phyloP scores from a whole-genome alignment of 2,797 vertebrate species.

The Enteromius treurensis region DNA sequence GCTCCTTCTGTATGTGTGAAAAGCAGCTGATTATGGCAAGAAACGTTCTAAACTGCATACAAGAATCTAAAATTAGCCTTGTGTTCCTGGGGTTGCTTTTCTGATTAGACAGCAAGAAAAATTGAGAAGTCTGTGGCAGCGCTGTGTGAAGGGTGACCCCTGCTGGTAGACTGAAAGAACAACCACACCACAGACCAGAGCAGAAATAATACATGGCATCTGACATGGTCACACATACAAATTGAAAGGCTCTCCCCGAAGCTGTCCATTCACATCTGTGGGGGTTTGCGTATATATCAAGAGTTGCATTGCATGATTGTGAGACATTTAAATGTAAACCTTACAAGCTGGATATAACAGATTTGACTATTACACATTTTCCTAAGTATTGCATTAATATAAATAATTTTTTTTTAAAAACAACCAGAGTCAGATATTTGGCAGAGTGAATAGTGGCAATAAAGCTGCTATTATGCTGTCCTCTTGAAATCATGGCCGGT shows the following conservation, averaged over 20 bases:
- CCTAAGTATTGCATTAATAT: neutral
- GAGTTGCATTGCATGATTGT: neutral
- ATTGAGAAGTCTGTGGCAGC: neutral
- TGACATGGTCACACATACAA: slow-evolving; percentile 13
- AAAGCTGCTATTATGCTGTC: neutral
- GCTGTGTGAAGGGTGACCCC: slow-evolving; percentile 5
- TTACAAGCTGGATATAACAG: neutral
- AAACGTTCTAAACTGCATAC: neutral
- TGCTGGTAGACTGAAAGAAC: slow-evolving; percentile 12
- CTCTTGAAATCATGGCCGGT: slow-evolving; percentile 20
- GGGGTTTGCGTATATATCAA: neutral
- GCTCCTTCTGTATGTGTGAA: slow-evolving; percentile 83
- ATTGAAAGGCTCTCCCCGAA: slow-evolving; percentile 6
- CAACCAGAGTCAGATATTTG: neutral
- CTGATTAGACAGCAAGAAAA: neutral
- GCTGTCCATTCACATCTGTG: slow-evolving; percentile 8
- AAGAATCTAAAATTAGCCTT: slow-evolving; percentile 20
- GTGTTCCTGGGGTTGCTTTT: neutral
- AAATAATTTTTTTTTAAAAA: neutral
- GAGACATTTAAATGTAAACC: neutral
- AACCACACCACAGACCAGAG: neutral
- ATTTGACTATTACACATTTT: neutral
- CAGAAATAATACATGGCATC: neutral
- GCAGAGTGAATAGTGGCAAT: neutral
- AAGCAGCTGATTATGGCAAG: neutral